A percentile compares a stretch with the other conserved stretches of the same genome.
Evolutionary conservation across 1,140 invertebrate species (phyloP).

Genomic region (Branchinecta lynchi): DNA sequence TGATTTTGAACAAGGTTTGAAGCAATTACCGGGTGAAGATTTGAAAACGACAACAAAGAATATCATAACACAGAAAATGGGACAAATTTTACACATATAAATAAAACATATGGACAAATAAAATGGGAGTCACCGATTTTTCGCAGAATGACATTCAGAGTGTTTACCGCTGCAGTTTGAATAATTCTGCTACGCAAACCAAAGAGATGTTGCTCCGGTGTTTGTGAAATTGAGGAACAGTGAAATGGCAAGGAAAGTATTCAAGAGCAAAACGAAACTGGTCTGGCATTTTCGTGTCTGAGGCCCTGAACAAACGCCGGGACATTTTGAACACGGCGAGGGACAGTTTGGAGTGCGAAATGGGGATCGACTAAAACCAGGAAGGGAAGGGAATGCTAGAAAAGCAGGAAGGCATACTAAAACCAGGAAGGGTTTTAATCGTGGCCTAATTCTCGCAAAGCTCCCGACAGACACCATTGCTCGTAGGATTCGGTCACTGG

Average conservation of each 20-base stretch:
- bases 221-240: conserved; percentile 4
- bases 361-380: too few relatives aligned
- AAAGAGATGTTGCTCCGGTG: too few relatives aligned
- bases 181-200: too few relatives aligned
- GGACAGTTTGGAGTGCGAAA: conserved; percentile 5
- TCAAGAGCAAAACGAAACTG: neutral
- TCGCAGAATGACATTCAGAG: too few relatives aligned
- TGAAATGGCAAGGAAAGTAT: conserved; percentile 6
- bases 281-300: conserved; percentile 4
- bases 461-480: too few relatives aligned
- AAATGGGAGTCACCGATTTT: too few relatives aligned
- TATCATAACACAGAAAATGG: conserved; percentile 6
- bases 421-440: neutral
- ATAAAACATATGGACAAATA: neutral
- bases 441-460: conserved; percentile 5
- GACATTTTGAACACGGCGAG: conserved; percentile 9
- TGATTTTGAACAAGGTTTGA: conserved; percentile 10
- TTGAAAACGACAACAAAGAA: neutral
- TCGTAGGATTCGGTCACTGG: conserved; percentile 4
- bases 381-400: too few relatives aligned
- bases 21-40: conserved; percentile 5
- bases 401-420: too few relatives aligned
- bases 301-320: neutral
- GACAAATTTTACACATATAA: neutral
- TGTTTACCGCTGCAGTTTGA: too few relatives aligned